phyloP scores from a whole-genome alignment of 1,140 invertebrate species.

The Battus philenor region DNA sequence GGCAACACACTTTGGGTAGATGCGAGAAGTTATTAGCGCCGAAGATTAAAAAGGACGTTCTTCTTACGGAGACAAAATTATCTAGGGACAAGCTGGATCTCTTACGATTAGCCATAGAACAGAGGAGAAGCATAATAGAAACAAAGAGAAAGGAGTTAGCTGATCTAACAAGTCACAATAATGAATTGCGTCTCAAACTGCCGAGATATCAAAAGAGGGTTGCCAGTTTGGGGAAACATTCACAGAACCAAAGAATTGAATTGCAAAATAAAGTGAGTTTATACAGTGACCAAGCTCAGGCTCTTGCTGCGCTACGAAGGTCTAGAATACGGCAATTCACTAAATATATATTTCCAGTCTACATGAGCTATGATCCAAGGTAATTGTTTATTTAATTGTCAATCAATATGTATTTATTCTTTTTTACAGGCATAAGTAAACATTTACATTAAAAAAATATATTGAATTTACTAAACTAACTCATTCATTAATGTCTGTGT shows the following conservation, averaged over 20 bases:
- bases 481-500: no score
- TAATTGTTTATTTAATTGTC: conserved; percentile 24
- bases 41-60: conserved; percentile 77
- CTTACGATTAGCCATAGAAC: conserved; percentile 79
- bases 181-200: conserved; percentile 75
- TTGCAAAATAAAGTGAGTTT: conserved; percentile 70
- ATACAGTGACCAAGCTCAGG: conserved; percentile 75
- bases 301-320: conserved; percentile 79
- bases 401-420: not conserved
- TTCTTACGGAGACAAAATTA: conserved; percentile 78
- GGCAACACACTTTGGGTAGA: conserved; percentile 76
- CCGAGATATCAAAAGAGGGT: conserved; percentile 81
- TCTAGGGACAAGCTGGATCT: conserved; percentile 80
- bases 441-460: no score
- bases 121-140: conserved; percentile 78
- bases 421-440: conserved; percentile 4
- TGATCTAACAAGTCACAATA: conserved; percentile 77
- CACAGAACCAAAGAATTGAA: conserved; percentile 72
- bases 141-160: conserved; percentile 74
- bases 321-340: conserved; percentile 82
- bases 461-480: no score
- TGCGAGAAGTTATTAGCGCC: conserved; percentile 77
- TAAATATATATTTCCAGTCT: conserved; percentile 87
- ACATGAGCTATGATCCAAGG: conserved; percentile 63
- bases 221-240: conserved; percentile 77